Evolutionary conservation across 2,113 vertebrate species (phyloP).

Genomic region (Chitala chitala): DNA sequence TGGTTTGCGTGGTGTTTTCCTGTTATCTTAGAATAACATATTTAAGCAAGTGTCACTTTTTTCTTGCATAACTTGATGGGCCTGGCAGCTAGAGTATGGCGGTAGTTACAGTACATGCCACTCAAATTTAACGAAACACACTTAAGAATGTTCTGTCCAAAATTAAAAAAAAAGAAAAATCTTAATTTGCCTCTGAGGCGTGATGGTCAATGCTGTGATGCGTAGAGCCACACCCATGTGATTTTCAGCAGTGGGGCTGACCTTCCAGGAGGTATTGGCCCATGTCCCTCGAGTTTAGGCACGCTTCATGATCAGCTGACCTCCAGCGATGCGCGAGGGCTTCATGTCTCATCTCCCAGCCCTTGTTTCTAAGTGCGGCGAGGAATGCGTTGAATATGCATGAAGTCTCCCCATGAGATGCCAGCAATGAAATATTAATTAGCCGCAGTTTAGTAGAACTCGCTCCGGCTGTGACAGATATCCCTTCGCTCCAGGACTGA

Average conservation of each 20-base stretch:
- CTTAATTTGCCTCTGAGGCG: not conserved
- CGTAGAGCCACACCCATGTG: not conserved
- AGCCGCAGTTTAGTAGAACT: not conserved
- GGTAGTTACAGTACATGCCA: not conserved
- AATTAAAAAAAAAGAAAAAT: not conserved
- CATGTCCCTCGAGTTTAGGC: not conserved
- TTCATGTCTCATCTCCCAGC: not conserved
- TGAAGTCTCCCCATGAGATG: not conserved
- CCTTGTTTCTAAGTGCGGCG: not conserved
- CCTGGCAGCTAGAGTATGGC: not conserved
- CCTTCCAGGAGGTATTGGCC: no score
- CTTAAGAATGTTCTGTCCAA: no score
- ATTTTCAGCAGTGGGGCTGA: not conserved
- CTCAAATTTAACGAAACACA: not conserved
- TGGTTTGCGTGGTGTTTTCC: not conserved
- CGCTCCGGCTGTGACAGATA: not conserved
- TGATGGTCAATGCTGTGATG: not conserved
- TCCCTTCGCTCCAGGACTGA: not conserved
- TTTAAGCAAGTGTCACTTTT: slow-evolving; percentile 2
- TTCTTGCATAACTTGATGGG: not conserved
- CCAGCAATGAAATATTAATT: slow-evolving; percentile 22
- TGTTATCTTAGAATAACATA: slow-evolving; percentile 16
- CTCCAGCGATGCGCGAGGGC: not conserved
- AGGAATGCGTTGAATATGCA: slow-evolving; percentile 25
- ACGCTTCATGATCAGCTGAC: slow-evolving; percentile 12